A percentile compares a stretch with the other conserved stretches of the same genome.
Evolutionary conservation across 2,888 invertebrate genomes (phyloP).

Genomic region (Ormia ochracea): DNA sequence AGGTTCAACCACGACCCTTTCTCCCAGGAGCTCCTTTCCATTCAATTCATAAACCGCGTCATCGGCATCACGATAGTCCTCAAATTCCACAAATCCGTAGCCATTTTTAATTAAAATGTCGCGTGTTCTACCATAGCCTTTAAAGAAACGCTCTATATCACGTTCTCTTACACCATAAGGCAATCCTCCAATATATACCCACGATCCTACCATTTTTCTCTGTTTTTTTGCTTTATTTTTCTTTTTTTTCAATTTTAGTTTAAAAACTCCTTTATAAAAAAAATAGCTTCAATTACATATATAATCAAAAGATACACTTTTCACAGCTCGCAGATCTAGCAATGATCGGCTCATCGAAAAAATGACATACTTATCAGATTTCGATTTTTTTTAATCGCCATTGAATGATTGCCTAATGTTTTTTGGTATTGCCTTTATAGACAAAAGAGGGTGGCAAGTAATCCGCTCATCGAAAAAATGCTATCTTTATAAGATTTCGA

Average conservation of each 20-base stretch:
- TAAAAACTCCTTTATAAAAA: conserved; percentile 45
- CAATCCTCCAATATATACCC: conserved; percentile 90
- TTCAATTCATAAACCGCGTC: conserved; percentile 99
- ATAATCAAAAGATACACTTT: conserved; percentile 1
- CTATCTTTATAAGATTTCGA: too few species aligned
- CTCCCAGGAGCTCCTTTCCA: conserved; percentile 96
- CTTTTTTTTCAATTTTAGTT: not conserved
- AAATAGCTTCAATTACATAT: conserved; percentile 35
- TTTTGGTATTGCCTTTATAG: too few species aligned
- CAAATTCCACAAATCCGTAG: conserved; percentile 99
- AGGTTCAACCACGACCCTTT: conserved; percentile 93
- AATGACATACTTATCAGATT: too few species aligned
- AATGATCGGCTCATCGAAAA: too few species aligned
- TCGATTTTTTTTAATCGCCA: too few species aligned
- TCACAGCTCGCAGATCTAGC: conserved; percentile 25
- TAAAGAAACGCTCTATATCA: conserved; percentile 97
- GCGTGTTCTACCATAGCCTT: conserved; percentile 94
- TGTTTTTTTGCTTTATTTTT: not conserved
- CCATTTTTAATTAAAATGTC: conserved; percentile 98
- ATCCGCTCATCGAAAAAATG: too few species aligned
- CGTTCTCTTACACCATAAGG: conserved; percentile 92
- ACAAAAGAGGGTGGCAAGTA: too few species aligned
- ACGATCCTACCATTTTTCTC: conserved; percentile 84
- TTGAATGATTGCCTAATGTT: too few species aligned
- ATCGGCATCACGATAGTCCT: conserved; percentile 97